phyloP scores from a whole-genome alignment of 2,113 vertebrate genomes.

The Corythornis vintsioides region DNA sequence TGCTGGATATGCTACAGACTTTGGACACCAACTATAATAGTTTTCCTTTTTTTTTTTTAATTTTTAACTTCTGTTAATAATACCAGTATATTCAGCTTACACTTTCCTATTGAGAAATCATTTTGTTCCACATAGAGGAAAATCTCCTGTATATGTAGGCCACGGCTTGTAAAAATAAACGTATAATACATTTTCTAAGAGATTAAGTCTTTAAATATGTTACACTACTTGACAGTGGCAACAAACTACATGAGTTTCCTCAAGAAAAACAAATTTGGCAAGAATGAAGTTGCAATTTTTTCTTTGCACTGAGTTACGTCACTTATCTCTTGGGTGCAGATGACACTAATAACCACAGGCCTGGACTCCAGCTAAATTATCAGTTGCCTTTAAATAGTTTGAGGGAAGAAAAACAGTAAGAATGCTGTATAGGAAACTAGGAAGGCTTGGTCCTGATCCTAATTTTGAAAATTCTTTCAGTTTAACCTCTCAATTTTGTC shows the following conservation, averaged over 20 bases:
- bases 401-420: conserved; percentile 2
- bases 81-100: background rate
- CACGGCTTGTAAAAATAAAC: background rate
- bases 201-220: background rate
- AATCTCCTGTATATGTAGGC: background rate
- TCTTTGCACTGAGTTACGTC: background rate
- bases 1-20: background rate
- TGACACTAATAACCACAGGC: background rate
- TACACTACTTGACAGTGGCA: background rate
- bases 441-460: background rate
- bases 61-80: background rate
- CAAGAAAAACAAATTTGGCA: background rate
- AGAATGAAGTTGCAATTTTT: background rate
- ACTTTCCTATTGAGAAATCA: background rate
- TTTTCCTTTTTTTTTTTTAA: background rate
- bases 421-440: background rate
- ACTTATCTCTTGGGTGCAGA: conserved; percentile 61
- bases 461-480: background rate
- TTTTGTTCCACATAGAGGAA: background rate
- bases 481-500: background rate
- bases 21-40: background rate
- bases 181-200: background rate
- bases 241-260: background rate
- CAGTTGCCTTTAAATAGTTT: background rate
- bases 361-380: conserved; percentile 1